phyloP scores from a whole-genome alignment of 2,888 invertebrate genomes.

The Argyra leucocephala region DNA sequence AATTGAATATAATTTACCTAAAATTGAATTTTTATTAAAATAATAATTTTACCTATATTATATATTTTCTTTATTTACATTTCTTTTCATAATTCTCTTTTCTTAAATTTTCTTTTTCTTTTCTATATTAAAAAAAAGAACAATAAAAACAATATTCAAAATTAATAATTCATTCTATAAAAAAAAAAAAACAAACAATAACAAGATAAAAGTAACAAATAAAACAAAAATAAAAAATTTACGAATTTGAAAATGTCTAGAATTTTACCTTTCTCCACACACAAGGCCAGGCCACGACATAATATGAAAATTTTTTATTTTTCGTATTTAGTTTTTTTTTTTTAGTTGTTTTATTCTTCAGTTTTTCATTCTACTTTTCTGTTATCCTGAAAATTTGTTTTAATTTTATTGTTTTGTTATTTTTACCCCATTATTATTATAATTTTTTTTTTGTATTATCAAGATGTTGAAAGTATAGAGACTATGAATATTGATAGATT shows the following conservation, averaged over 20 bases:
- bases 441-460: not conserved
- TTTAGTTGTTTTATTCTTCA: not conserved
- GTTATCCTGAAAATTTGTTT: not conserved
- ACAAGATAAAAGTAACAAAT: not conserved
- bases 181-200: not conserved
- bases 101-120: no score
- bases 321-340: not conserved
- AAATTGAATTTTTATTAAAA: no score
- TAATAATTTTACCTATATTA: no score
- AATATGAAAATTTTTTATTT: not conserved
- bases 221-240: not conserved
- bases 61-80: no score
- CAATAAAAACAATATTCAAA: not conserved
- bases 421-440: constrained; percentile 2
- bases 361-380: not conserved
- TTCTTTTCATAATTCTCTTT: no score
- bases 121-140: not conserved
- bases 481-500: not conserved
- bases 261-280: not conserved
- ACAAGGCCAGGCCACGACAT: no score
- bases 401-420: not conserved
- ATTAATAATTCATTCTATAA: constrained; percentile 1
- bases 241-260: not conserved
- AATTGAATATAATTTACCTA: no score
- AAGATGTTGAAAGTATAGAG: not conserved